Evolutionary conservation across 2,888 invertebrate species (phyloP), one percentile per base, ranked within the genome.

Genomic region (Apodemia zela): DNA sequence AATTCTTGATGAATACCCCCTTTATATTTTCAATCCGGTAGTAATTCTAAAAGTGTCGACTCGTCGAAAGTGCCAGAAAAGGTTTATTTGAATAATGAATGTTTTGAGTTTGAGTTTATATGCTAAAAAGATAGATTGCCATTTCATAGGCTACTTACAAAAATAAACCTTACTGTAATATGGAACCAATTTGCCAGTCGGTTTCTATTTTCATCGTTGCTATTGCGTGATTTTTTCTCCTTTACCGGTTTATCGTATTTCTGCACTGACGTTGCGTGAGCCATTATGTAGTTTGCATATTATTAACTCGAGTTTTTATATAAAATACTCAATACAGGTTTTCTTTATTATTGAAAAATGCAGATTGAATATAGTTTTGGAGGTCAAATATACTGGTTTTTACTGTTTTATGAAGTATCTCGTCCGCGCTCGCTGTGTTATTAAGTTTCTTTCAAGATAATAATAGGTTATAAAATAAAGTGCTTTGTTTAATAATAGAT

Each of bases 191-290:
- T 58, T 62, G 13, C 29, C 45, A 59, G 18, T 25, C 67, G 66
- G 72, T 75, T 73, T 72, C 73, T 72, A 60, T 76, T 73, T 75
- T 71, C 77, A 76, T 77, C 66, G 69, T 66, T 67, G 63, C 38
- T 61, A 73, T 86, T 80, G 85, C 85, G 84, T 86, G 86, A 59
- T 63, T 65, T 64, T 62, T 66, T 67, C 67, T 69, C 68, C 62
- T 65, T 38, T 59, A 58, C 62, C 33, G 45, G 58, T 63, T 63
- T 47, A 63, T 73, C 42, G n/a, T 45, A 74, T 76, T 79, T 78
- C 77, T 73, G 76, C 73, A 76, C 42, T 45, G 42, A 79, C 73
- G 79, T 86, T 78, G 86, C 85, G 83, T 84, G 84, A 77, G 69
- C 71, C 65, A 75, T 80, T 72, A 74, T 73, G 75, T 76, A 63